Evolutionary conservation across 2,888 invertebrate species (phyloP).

Genomic region (Macrophya annulata): DNA sequence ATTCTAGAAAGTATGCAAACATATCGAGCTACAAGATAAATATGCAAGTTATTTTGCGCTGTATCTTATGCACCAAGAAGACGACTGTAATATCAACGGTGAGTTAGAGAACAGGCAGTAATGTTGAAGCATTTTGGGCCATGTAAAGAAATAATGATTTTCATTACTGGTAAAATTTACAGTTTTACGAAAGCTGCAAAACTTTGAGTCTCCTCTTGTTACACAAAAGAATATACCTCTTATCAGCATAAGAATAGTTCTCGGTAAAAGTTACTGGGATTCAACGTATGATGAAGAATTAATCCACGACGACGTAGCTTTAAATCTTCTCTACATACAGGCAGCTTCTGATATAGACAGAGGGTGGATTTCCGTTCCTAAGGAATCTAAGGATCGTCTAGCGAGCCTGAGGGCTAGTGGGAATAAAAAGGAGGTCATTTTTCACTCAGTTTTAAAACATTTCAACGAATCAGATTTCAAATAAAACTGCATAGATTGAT

Average conservation of each 20-base stretch:
- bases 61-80: slow-evolving; percentile 90
- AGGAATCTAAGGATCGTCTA: slow-evolving; percentile 86
- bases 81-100: slow-evolving; percentile 86
- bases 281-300: slow-evolving; percentile 90
- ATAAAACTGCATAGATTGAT: background rate
- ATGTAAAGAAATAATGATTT: background rate
- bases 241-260: slow-evolving; percentile 89
- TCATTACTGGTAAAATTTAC: slow-evolving; percentile 75
- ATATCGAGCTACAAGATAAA: slow-evolving; percentile 90
- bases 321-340: slow-evolving; percentile 94
- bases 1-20: slow-evolving; percentile 88
- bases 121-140: background rate
- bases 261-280: slow-evolving; percentile 97
- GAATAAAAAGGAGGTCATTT: slow-evolving; percentile 89
- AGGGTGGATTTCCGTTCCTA: slow-evolving; percentile 91
- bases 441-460: slow-evolving; percentile 26
- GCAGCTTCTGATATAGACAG: slow-evolving; percentile 92
- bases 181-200: slow-evolving; percentile 94
- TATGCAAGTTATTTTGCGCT: slow-evolving; percentile 94
- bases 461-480: background rate
- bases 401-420: slow-evolving; percentile 87
- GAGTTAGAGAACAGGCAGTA: slow-evolving; percentile 64
- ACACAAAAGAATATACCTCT: slow-evolving; percentile 88
- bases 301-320: slow-evolving; percentile 89
- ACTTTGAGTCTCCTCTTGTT: slow-evolving; percentile 98